Evolutionary conservation across 2,888 invertebrate genomes (phyloP), one percentile per base, ranked within the genome.

Genomic region (Buathra laborator): DNA sequence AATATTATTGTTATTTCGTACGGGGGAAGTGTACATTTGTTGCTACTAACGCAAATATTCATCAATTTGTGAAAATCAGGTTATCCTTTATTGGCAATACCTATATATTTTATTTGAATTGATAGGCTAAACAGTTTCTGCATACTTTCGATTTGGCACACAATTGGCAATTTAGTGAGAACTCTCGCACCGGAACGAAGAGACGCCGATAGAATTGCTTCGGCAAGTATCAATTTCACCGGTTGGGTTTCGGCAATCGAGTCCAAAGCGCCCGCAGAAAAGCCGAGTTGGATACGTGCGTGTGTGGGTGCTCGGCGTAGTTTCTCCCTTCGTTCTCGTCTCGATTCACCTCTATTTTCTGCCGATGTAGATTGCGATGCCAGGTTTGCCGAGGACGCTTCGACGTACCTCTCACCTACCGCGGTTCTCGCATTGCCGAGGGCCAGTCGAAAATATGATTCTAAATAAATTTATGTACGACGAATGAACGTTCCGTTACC

Each of bases 101-200:
- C 14, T n/a, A 32, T n/a, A n/a, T 62, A 6, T 62, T 32, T 62
- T 1, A 29, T 24, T 62, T 32, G n/a, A 62, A 0, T 14, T 7
- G 32, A 12, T 48, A 48, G 12, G 48, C n/a, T 14, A 29, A 32
- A 62, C 14, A 12, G 59, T 1, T 62, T 32, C 59, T 6, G 59
- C 14, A 14, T 62, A 32, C 32, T 29, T 51, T 70, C 51, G 51
- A 70, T 68, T 68, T 14, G 46, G 48, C 29, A 43, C 12, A 7
- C 48, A 68, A 68, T 68, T 68, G 68, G 19, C 68, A 48, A 48
- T 68, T 68, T 48, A 32, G 68, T n/a, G 46, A 64, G 16, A 68
- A 68, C 29, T 24, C 24, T 46, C 46, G 10, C 46, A 48, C 48
- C 68, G 6, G 1, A 68, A 24, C 46, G 14, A 48, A 68, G 19